These are phyloP conservation scores for Prunella strophiata DNA, from an alignment of 2,797 vertebrate genomes.

Conservation along the genomic window DNA sequence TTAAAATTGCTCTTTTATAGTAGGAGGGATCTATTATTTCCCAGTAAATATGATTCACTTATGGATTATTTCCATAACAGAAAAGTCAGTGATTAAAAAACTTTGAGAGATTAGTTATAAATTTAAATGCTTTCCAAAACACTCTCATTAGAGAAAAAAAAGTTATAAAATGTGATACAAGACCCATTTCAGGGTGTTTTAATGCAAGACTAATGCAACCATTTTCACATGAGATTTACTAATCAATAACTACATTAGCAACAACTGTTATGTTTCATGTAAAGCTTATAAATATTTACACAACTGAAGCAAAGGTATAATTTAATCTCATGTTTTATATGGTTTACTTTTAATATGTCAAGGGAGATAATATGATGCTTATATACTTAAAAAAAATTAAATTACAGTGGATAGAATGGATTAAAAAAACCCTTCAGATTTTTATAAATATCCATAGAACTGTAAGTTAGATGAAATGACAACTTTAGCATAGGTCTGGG, in stretches of 20 bases:
- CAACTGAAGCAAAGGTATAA: background rate
- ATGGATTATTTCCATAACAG: constrained; percentile 29
- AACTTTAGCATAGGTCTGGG: background rate
- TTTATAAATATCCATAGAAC: background rate
- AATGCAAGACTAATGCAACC: constrained; percentile 18
- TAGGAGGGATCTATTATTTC: background rate
- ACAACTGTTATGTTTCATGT: constrained; percentile 32
- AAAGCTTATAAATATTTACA: constrained; percentile 45
- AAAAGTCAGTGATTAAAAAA: constrained; percentile 45
- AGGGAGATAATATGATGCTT: background rate
- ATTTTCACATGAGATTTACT: constrained; percentile 21
- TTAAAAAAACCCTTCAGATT: background rate
- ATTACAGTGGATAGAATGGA: background rate
- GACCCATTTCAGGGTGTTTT: constrained; percentile 18
- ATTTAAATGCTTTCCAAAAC: constrained; percentile 37
- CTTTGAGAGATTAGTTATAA: constrained; percentile 17
- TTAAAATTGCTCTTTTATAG: background rate
- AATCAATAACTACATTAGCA: constrained; percentile 31
- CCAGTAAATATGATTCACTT: constrained; percentile 19
- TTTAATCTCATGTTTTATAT: background rate
- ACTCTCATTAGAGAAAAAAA: constrained; percentile 1
- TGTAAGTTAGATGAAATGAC: background rate
- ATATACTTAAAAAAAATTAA: background rate
- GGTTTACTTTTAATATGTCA: background rate
- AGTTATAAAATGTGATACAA: constrained; percentile 22